Evolutionary conservation across 2,113 vertebrate species (phyloP), one percentile per base, ranked within the genome.

Genomic region (Cavia porcellus): DNA sequence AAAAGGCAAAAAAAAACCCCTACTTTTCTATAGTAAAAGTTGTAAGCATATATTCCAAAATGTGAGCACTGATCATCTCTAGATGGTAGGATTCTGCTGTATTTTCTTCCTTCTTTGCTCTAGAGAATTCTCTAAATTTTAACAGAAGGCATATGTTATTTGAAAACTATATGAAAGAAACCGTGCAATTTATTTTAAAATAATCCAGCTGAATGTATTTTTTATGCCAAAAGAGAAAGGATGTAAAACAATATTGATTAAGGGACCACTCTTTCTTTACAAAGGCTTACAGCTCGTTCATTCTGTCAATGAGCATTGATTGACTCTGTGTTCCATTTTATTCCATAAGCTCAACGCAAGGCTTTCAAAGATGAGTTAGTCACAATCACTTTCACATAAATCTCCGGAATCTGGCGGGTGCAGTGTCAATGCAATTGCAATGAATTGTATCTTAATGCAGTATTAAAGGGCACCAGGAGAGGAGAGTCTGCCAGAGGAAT

Each of bases 261-360:
- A 25, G 9, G n/a, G 9, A 7, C 38, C 19, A 75, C 14, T 89
- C 87, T 93, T 64, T 89, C 62, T 95, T 96, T 61, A 90, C 52
- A 90, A 92, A 95, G 59, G 52, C 22, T 96, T 92, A 52, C 7
- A 45, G 30, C 35, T 92, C 57, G 35, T 92, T 92, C 89, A 55
- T 80, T 90, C 77, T 90, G 89, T 77, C 42, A 62, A 10, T 50
- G 57, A 92, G 50, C 50, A 88, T 87, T 90, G 75, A 95, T 61
- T 80, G 80, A 75, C 62, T 96, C 55, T 88, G 32, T 92, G 38
- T 83, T 66, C 47, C 35, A 81, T 85, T 94, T 91, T 72, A 57
- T 94, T 92, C 64, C 38, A 45, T 87, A 75, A 80, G 30, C 22
- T 74, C 72, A 55, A 90, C 10, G n/a, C 28, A 87, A 94, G 82